Evolutionary conservation across 2,888 invertebrate species (phyloP), one percentile per base, ranked within the genome.

Genomic region (Lycaena phlaeas): DNA sequence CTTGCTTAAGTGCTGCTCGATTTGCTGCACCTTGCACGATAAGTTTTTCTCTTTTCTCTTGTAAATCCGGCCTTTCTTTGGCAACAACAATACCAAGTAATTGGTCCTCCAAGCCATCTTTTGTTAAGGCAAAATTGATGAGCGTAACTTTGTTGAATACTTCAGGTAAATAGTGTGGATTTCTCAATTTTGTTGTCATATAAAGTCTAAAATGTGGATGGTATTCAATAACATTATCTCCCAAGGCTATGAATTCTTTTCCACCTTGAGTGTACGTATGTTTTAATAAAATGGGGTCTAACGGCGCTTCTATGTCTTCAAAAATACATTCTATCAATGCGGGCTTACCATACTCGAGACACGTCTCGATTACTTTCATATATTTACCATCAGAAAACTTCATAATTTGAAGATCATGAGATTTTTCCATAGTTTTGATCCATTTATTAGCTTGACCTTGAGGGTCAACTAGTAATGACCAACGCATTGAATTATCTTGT

Each of bases 121-220:
- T 87, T 1, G 94, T 94, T 36, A 95, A 86, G 43, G 92, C 91
- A 77, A 95, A 95, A 71, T 95, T 94, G 18, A 95, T 89, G 27
- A 95, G 75, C 0, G 92, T 92, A 0, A 94, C 92, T 76, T 93
- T 93, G 56, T 92, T 92, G 51, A 92, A 92, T 1, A 93, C 87
- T 78, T 95, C 94, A 0, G 95, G 94, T 40, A 92, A 82, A 69
- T 93, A 94, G 76, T 94, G 93, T 0, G 95, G 95, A 73, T 95
- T 95, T 44, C 92, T 87, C 31, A 93, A 72, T 65, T 93, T 93
- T 1, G 94, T 92, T 1, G 94, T 94, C 75, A 94, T 88, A 64
- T 94, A 94, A 41, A 95, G 81, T 49, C 90, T 85, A 67, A 95
- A 95, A 61, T 90, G 86, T 31, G 86, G 84, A 68, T 90, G 89